phyloP scores from a whole-genome alignment of 2,113 vertebrate genomes.

The Vicugna pacos region DNA sequence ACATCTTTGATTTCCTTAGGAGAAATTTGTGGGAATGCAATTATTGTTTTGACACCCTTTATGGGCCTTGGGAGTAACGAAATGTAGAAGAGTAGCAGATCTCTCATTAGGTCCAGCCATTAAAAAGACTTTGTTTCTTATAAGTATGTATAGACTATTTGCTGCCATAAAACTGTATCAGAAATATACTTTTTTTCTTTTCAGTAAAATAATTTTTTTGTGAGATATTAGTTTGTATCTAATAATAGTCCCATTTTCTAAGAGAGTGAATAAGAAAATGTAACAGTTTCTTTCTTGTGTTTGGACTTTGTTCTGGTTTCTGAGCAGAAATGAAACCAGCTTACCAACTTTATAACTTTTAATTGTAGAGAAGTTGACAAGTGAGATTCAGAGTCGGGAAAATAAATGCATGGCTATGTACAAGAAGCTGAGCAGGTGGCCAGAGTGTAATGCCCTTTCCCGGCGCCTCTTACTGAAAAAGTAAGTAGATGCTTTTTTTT shows the following conservation, averaged over 20 bases:
- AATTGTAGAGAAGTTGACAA: constrained; percentile 96
- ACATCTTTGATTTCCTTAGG: not conserved
- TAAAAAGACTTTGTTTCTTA: not conserved
- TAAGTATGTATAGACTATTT: not conserved
- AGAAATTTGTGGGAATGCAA: not conserved
- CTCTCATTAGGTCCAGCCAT: not conserved
- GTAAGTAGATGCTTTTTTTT: constrained; percentile 87
- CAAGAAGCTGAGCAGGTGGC: constrained; percentile 94
- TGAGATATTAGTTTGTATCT: constrained; percentile 31
- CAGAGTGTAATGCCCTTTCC: constrained; percentile 96
- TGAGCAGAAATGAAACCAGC: constrained; percentile 2
- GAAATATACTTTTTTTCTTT: not conserved
- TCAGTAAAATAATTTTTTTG: constrained; percentile 27
- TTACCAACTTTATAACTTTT: constrained; percentile 55
- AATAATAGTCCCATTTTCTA: not conserved
- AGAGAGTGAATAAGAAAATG: not conserved
- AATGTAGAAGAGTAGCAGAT: not conserved
- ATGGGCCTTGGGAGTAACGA: not conserved
- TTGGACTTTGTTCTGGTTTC: constrained; percentile 21
- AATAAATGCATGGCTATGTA: constrained; percentile 98
- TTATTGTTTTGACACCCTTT: constrained; percentile 2
- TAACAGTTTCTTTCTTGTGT: not conserved
- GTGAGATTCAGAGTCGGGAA: constrained; percentile 97
- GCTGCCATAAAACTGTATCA: not conserved
- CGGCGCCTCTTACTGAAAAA: constrained; percentile 95